Evolutionary conservation across 2,888 invertebrate species (phyloP), one percentile per base, ranked within the genome.

Genomic region (Operophtera brumata): DNA sequence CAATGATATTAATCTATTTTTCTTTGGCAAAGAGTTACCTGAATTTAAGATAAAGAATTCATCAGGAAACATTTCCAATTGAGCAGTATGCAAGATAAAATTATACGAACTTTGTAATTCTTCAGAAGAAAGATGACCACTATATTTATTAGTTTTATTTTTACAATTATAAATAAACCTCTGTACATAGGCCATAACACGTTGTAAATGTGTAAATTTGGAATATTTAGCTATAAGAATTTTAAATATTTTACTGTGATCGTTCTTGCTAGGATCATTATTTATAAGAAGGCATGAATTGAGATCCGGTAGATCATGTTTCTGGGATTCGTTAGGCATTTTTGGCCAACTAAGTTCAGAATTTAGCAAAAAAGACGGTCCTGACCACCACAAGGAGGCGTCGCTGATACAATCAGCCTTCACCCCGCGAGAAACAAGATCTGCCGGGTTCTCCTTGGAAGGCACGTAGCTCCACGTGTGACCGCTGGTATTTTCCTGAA

Each of bases 371-470:
- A n/a, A n/a, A n/a, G n/a, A n/a, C n/a, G n/a, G n/a, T n/a, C n/a
- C n/a, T n/a, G n/a, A n/a, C n/a, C n/a, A n/a, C n/a, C n/a, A n/a
- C n/a, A n/a, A n/a, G n/a, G n/a, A n/a, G n/a, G n/a, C n/a, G n/a
- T n/a, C n/a, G n/a, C n/a, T n/a, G n/a, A n/a, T n/a, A n/a, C n/a
- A n/a, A n/a, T n/a, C n/a, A n/a, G n/a, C n/a, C n/a, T n/a, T n/a
- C n/a, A n/a, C n/a, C n/a, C n/a, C n/a, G 1, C 68, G 65, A 47
- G 68, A 66, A 47, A 56, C 52, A 4, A 70, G 52, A 54, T 70
- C 71, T 4, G 67, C 66, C 2, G 70, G 67, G 44, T 69, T 70
- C 9, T 52, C 32, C 14, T 43, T 28, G 0, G 66, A 62, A 7
- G 65, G 65, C 9, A 70, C 66, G 47, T 69, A 64, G 25, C 61